phyloP scores from a whole-genome alignment of 2,797 vertebrate species.

The Chaetodon trifasciatus region DNA sequence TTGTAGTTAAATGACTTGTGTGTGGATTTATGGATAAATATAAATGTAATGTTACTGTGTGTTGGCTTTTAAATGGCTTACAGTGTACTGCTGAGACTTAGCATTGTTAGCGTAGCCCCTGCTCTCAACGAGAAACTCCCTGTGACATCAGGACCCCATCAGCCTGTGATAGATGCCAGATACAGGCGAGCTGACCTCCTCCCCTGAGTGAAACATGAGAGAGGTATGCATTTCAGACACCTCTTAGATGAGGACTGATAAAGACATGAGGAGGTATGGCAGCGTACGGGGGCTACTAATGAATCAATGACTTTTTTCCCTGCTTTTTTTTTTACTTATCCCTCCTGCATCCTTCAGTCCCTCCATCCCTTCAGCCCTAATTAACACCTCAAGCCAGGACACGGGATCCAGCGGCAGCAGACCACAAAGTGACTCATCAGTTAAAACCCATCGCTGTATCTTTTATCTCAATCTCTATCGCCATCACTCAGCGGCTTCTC shows the following conservation, averaged over 20 bases:
- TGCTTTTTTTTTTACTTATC: background rate
- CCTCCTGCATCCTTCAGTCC: slow-evolving; percentile 41
- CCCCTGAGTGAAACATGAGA: slow-evolving; percentile 58
- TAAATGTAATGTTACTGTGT: background rate
- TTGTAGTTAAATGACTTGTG: too few relatives aligned
- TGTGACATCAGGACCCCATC: slow-evolving; percentile 38
- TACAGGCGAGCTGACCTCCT: slow-evolving; percentile 39
- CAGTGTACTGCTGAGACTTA: background rate
- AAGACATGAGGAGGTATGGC: slow-evolving; percentile 31
- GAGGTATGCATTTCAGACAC: slow-evolving; percentile 58
- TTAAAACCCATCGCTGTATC: slow-evolving; percentile 71
- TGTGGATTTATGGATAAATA: too few relatives aligned
- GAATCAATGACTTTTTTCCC: slow-evolving; percentile 51
- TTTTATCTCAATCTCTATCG: slow-evolving; percentile 78
- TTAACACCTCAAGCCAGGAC: slow-evolving; percentile 74
- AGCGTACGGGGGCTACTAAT: slow-evolving; percentile 32
- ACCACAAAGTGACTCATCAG: slow-evolving; percentile 72
- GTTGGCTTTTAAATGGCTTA: background rate
- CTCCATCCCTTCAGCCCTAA: slow-evolving; percentile 62
- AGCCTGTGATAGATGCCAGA: slow-evolving; percentile 44
- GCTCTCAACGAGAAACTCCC: slow-evolving; percentile 3
- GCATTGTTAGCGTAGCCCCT: slow-evolving; percentile 16
- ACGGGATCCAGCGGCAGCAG: slow-evolving; percentile 51
- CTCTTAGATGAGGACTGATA: slow-evolving; percentile 67
- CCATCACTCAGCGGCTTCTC: slow-evolving; percentile 67